Evolutionary conservation across 1,140 invertebrate species (phyloP), one percentile per base, ranked within the genome.

Genomic region (Drosophila ficusphila): DNA sequence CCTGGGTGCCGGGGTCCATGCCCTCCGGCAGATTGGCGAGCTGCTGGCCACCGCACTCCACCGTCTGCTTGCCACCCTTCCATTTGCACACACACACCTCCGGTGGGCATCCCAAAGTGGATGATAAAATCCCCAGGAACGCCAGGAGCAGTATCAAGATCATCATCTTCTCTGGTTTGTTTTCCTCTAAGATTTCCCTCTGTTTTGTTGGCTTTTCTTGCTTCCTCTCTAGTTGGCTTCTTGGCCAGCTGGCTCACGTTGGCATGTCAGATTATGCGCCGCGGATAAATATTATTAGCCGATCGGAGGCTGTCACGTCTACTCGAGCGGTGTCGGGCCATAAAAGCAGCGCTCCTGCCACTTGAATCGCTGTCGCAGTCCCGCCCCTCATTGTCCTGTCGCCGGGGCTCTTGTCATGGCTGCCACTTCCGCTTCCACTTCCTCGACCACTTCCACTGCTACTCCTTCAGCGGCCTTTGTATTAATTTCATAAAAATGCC

Each of bases 51-150:
- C 95, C 93, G 92, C 97, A 98, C 89, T 98, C 97, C 2, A 97
- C 96, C 60, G 96, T 96, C 82, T 97, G 95, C 90, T 98, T 98
- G 1, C 97, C 97, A 81, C 95, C 95, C 91, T 97, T 98, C 97
- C 97, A 98, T 82, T 97, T 97, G 92, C 97, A 98, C 8, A 94
- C 92, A 91, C 97, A 98, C 25, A 93, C 92, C 34, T 94, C 93
- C 1, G 92, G 85, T 0, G 97, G 97, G 89, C 97, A 98, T 12
- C 93, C 93, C 29, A 23, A 2, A 21, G 4, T 12, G 16, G 93
- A 93, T 14, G 36, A 2, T 4, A 36, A 21, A 8, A 46, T 12
- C 8, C 36, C 34, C 5, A 77, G 36, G 1, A 49, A 25, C 14
- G 51, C 34, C 0, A 64, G 29, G 23, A 61, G 27, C 14, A 42